Percentiles rank a stretch among this genome's conserved stretches.
Conservation (phyloP, 2,113 vertebrate species). For the Xyrauchen texanus region DNA sequence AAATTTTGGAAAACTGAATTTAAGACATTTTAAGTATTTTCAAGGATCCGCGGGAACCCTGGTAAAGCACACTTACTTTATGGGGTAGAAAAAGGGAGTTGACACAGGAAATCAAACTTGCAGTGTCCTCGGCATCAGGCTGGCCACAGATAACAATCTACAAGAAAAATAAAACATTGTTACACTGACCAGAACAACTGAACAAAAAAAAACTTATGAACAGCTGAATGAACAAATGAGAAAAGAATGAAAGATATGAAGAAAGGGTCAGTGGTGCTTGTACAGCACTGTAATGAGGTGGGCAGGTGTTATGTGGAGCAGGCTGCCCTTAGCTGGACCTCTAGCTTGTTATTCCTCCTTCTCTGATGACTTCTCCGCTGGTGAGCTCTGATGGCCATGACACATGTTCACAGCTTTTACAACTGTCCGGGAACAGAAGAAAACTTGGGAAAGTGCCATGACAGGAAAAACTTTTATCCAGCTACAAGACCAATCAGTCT, state of each 20-base stretch:
- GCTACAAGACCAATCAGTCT: background rate
- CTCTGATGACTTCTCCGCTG: conserved; percentile 19
- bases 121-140: conserved; percentile 82
- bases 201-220: background rate
- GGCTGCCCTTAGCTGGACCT: conserved; percentile 47
- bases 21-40: too few species aligned
- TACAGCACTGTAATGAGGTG: conserved; percentile 52
- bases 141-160: conserved; percentile 89
- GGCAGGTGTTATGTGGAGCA: conserved; percentile 50
- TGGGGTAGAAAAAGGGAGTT: conserved; percentile 82
- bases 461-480: conserved; percentile 18
- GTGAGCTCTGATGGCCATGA: conserved; percentile 33
- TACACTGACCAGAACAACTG: background rate
- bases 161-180: background rate
- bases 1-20: too few species aligned
- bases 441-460: conserved; percentile 25
- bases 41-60: too few species aligned
- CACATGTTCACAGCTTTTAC: conserved; percentile 31
- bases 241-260: conserved; percentile 41
- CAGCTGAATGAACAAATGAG: conserved; percentile 36
- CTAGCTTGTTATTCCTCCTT: conserved; percentile 53
- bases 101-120: conserved; percentile 76
- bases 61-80: conserved; percentile 75
- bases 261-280: conserved; percentile 26
- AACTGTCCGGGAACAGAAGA: background rate